Conservation (phyloP, 2,797 vertebrate species). For the Potorous gilbertii region DNA sequence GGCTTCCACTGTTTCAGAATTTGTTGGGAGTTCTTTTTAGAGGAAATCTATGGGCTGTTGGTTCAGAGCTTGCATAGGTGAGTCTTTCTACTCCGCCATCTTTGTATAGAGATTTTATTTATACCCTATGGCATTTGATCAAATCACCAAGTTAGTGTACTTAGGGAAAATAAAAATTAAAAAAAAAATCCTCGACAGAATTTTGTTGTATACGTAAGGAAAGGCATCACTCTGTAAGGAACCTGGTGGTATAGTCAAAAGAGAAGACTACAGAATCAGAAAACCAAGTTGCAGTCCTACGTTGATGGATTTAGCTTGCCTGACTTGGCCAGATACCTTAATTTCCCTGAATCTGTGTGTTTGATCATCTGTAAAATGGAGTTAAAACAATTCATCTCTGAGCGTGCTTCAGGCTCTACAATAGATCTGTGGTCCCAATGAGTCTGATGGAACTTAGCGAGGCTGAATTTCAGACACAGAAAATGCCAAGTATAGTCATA, state of each 20-base stretch:
- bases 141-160: too few relatives aligned
- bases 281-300: not conserved
- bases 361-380: not conserved
- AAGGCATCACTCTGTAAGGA: not conserved
- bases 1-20: too few relatives aligned
- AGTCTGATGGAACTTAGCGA: not conserved
- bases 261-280: not conserved
- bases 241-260: not conserved
- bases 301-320: not conserved
- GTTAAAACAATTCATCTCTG: not conserved
- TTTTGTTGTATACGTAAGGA: not conserved
- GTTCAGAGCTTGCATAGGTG: too few relatives aligned
- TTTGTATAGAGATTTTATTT: too few relatives aligned
- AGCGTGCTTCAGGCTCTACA: not conserved
- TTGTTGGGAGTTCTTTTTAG: too few relatives aligned
- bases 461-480: not conserved
- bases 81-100: too few relatives aligned
- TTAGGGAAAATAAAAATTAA: too few relatives aligned
- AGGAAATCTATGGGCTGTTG: too few relatives aligned
- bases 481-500: not conserved
- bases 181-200: too few relatives aligned
- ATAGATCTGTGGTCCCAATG: not conserved
- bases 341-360: not conserved
- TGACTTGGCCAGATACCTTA: not conserved
- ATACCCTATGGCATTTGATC: too few relatives aligned